These are phyloP conservation scores for Pithys albifrons DNA, from an alignment of 2,113 vertebrate genomes.

Conservation along the genomic window DNA sequence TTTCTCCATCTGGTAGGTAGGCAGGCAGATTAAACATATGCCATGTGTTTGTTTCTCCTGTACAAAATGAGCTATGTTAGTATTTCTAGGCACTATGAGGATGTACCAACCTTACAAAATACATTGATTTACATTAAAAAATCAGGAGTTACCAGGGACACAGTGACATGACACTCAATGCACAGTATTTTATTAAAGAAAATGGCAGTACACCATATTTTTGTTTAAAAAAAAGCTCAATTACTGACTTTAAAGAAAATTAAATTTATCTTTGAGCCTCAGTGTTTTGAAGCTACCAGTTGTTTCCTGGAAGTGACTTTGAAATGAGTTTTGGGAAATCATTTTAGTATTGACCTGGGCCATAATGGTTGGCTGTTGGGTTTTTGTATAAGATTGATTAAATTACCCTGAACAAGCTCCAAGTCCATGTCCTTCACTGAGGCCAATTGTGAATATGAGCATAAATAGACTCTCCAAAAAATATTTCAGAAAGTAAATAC, in stretches of 20 bases:
- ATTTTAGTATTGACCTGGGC: conserved; percentile 63
- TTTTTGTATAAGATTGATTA: conserved; percentile 63
- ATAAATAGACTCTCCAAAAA: conserved; percentile 2
- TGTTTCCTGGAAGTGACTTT: conserved; percentile 64
- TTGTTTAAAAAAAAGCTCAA: not conserved
- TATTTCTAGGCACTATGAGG: not conserved
- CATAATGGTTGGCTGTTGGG: conserved; percentile 35
- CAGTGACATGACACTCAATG: not conserved
- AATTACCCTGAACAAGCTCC: conserved; percentile 58
- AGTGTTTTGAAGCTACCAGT: conserved; percentile 27
- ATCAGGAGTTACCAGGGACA: not conserved
- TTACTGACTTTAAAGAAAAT: conserved; percentile 48
- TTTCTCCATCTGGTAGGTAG: conserved; percentile 42
- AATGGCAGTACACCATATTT: not conserved
- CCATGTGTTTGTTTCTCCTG: conserved; percentile 34
- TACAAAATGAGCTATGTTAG: not conserved
- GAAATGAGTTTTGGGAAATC: conserved; percentile 70
- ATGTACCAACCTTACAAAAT: not conserved
- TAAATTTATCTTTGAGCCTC: conserved; percentile 19
- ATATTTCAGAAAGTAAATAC: conserved; percentile 53
- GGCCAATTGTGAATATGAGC: conserved; percentile 39
- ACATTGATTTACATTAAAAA: not conserved
- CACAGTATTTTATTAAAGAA: conserved; percentile 6
- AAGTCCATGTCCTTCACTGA: conserved; percentile 40
- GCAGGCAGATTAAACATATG: conserved; percentile 13